Evolutionary conservation across 2,888 invertebrate genomes (phyloP), one percentile per base, ranked within the genome.

Genomic region (Amphiduros pacificus): DNA sequence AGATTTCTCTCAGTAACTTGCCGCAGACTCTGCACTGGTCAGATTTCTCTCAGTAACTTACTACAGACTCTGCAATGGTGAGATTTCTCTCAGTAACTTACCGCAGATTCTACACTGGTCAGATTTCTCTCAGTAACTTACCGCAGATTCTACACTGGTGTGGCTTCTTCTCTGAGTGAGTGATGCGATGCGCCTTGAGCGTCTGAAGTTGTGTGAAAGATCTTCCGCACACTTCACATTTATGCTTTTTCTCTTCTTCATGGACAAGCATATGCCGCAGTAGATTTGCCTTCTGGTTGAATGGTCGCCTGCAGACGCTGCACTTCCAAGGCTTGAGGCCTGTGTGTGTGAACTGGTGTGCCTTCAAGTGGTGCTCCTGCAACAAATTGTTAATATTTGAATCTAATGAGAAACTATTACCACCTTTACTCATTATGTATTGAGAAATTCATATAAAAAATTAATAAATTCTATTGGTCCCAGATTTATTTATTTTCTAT

Each of bases 251-350:
- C 48, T 77, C 74, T 0, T 75, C 71, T 57, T 77, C 75, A 69
- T 83, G 83, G 29, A 82, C 80, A 51, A 82, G 72, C 63, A 75
- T 71, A 69, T 83, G 83, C 3, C 83, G 74, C 66, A 76, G 74
- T 73, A 83, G 77, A 72, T 83, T 83, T 44, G 82, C 83, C 63
- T 81, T 80, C 68, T 83, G 78, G 63, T 82, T 81, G 71, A 83
- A 83, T 0, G 79, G 70, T 2, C 81, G 72, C 5, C 73, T 71
- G 72, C 83, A 83, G 5, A 75, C 65, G 9, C 31, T 32, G 65
- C 83, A 83, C 6, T 71, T 67, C 69, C 73, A 82, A 2, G 83
- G 82, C 24, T 75, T 73, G 22, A 82, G 71, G 3, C 81, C 81
- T 9, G 79, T 77, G 65, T 83, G 83, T 2, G 82, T 82, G 63